Base-by-base conservation (phyloP, 2,113 vertebrate genomes). In the Nothocercus julius region DNA sequence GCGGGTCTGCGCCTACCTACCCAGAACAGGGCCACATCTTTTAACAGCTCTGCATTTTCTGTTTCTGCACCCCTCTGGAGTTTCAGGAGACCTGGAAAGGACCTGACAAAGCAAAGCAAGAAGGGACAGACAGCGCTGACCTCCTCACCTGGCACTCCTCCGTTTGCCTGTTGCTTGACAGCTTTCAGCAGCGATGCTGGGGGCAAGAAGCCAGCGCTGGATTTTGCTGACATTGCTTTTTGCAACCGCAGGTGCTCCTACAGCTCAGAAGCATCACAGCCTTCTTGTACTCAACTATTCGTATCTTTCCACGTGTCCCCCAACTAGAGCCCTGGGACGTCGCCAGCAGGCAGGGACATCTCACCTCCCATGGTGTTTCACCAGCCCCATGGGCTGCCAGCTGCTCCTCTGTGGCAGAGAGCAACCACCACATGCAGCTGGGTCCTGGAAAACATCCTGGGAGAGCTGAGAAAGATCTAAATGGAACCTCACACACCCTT, bases 131-230 rank as follows among this genome's bases (percentile, higher is more conserved):
- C 19, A 25, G 32, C 44, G 34, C 44, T 47, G 28, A 32, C 9
- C 54, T 58, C 54, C 30, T 58, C 54, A 5, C 54, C 54, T 58
- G 54, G 27, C 54, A 8, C 28, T 67, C 74, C 44, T 66, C 8
- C 1, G 20, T 5, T 36, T 32, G 77, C 30, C 13, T 1, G 5
- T 15, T n/a, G 53, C 16, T 75, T 19, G 16, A 30, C 38, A 10
- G 16, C 25, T 79, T 25, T 79, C 84, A 36, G 59, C 11, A 4
- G 74, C 0, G 1, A 30, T 70, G 49, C 49, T 8, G 9, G 44
- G 8, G 0, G 0, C 0, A 0, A 77, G 62, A 51, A 25, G 49
- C 49, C 49, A 49, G 22, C 21, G 21, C 49, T 24, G 49, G 45
- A 49, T 49, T 49, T 49, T 49, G 49, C 49, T 49, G 49, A 13